phyloP scores from a whole-genome alignment of 2,113 vertebrate species.

The Lethenteron camtschaticum region DNA sequence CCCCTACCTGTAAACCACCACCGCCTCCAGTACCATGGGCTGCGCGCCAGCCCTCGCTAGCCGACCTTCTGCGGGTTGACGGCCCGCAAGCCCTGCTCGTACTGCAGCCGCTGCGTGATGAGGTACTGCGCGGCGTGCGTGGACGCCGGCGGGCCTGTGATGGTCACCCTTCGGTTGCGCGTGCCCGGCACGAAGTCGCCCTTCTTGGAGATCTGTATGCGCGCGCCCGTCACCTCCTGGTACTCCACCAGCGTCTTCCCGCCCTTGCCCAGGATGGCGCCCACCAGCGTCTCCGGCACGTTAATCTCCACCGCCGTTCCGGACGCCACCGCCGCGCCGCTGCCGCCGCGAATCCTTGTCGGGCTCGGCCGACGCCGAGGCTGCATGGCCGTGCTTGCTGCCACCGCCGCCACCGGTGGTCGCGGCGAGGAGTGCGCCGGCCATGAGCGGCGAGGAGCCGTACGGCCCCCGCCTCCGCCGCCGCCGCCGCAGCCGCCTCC shows the following conservation, averaged over 20 bases:
- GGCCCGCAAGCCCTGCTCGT: slow-evolving; percentile 1
- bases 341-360: slow-evolving; percentile 45
- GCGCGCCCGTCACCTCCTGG: slow-evolving; percentile 4
- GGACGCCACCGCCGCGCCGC: slow-evolving; percentile 51
- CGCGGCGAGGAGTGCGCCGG: too few species aligned
- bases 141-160: slow-evolving; percentile 1
- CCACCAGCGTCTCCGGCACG: background rate
- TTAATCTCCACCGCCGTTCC: slow-evolving; percentile 21
- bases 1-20: too few species aligned
- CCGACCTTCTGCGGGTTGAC: slow-evolving; percentile 4
- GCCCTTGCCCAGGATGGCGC: slow-evolving; percentile 2
- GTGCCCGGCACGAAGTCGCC: slow-evolving; percentile 3
- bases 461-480: too few species aligned
- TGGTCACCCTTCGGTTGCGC: slow-evolving; percentile 2
- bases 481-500: too few species aligned
- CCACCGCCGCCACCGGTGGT: too few species aligned
- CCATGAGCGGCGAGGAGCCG: too few species aligned
- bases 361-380: too few species aligned
- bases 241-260: slow-evolving; percentile 4
- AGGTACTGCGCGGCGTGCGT: slow-evolving; percentile 4
- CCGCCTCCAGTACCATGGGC: too few species aligned
- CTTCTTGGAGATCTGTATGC: slow-evolving; percentile 6
- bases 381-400: too few species aligned
- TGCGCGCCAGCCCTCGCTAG: background rate
- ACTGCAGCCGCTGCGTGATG: slow-evolving; percentile 3